Percentiles rank a stretch among this genome's conserved stretches.
These are phyloP conservation scores for Lasiurus borealis DNA, from an alignment of 2,113 vertebrate species.

Conservation along the genomic window DNA sequence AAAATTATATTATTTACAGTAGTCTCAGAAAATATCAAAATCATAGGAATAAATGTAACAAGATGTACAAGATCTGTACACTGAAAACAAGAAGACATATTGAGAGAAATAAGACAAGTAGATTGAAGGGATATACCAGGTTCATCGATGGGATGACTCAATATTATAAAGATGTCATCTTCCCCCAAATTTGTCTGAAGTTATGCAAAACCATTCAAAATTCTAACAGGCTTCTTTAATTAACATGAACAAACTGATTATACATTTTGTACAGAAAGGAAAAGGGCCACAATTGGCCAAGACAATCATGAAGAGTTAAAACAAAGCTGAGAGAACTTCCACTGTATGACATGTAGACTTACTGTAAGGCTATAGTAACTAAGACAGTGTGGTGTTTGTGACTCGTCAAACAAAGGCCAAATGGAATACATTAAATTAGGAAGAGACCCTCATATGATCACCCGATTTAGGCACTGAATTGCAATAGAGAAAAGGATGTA, in stretches of 20 bases:
- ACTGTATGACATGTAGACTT: neutral
- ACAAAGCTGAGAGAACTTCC: neutral
- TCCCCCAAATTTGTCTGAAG: neutral
- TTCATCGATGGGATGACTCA: slow-evolving; percentile 48
- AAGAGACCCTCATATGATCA: neutral
- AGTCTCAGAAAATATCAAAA: neutral
- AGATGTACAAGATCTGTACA: slow-evolving; percentile 12
- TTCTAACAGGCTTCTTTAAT: slow-evolving; percentile 44
- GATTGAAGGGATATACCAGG: neutral
- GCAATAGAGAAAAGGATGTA: neutral
- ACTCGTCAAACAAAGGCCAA: neutral
- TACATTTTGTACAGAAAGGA: slow-evolving; percentile 22
- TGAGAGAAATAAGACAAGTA: neutral
- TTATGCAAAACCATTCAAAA: neutral
- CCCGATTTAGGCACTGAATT: neutral
- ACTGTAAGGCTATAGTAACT: neutral
- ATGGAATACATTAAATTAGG: neutral
- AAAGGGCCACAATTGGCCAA: neutral
- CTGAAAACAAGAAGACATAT: neutral
- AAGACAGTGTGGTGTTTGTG: neutral
- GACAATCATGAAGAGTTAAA: neutral
- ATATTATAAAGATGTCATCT: neutral
- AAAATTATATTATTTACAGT: neutral
- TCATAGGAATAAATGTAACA: slow-evolving; percentile 4
- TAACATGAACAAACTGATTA: slow-evolving; percentile 11